Percentiles rank a stretch among this genome's conserved stretches.
Evolutionary conservation across 2,113 vertebrate genomes (phyloP).

Genomic region (Lophura nycthemera): DNA sequence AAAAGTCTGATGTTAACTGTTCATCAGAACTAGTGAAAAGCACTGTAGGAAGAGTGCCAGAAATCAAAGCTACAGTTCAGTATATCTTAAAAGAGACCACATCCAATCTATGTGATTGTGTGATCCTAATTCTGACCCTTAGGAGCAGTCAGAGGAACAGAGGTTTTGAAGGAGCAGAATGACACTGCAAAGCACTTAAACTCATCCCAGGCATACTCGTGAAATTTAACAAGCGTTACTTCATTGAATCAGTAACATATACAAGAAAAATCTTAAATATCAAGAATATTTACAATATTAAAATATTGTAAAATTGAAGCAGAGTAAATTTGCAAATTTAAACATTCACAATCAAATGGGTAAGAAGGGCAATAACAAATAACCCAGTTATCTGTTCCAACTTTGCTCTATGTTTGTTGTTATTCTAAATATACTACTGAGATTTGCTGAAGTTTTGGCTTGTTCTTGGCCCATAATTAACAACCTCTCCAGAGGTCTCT

Average conservation of each 20-base stretch:
- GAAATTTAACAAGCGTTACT: too few relatives aligned
- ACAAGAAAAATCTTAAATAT: not conserved
- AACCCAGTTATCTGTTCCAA: not conserved
- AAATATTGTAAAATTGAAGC: not conserved
- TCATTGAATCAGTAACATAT: not conserved
- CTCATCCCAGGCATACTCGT: too few relatives aligned
- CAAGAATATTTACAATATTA: too few relatives aligned
- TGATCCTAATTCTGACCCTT: not conserved
- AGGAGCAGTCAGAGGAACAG: not conserved
- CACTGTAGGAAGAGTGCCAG: not conserved
- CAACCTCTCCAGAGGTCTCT: not conserved
- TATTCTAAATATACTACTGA: not conserved
- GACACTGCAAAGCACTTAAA: not conserved
- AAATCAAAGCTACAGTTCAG: not conserved
- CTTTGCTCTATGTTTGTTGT: not conserved
- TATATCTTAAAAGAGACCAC: not conserved
- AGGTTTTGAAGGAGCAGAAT: not conserved
- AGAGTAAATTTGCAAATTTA: not conserved
- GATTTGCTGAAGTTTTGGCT: not conserved
- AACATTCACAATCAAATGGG: not conserved
- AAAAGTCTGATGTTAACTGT: not conserved
- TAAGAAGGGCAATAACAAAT: not conserved
- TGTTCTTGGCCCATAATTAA: not conserved
- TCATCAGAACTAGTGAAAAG: not conserved
- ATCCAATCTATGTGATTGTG: not conserved